Base-by-base conservation (phyloP, 2,113 vertebrate genomes). In the Myiozetetes cayanensis region DNA sequence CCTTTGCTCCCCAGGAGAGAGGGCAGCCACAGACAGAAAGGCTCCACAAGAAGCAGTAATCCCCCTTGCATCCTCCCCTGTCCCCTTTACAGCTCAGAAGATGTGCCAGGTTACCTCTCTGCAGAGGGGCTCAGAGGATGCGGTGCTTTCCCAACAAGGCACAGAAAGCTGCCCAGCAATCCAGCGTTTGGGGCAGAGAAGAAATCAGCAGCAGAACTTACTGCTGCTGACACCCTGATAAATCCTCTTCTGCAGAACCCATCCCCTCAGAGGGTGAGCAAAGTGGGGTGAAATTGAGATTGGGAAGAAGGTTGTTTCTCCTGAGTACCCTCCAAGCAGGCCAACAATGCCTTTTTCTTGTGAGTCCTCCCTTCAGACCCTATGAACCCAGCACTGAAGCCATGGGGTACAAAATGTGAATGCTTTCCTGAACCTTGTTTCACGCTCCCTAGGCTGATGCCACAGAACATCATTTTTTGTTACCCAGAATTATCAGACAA, bases 231-330 rank as follows among this genome's bases (percentile, higher is more conserved):
- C 7, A 24, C 6, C 25, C 2, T 0, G 1, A 33, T 13, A 58
- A 73, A 58, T 12, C 35, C 43, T 59, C 5, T 58, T 56, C 87
- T 87, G 52, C 39, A 33, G 43, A 17, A 30, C 5, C 4, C 5
- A 19, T 31, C 17, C 21, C 30, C 9, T 7, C 22, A 21, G 41
- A 53, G 21, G 4, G 43, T 9, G 44, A 55, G 53, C 10, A 30
- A 44, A 43, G 27, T 6, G 19, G 17, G 47, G 10, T 23, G 41
- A 46, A 31, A 28, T 4, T 39, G 46, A 2, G 0, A 7, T 4
- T 47, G 31, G 52, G 43, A 33, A 52, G 52, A n/a, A 49, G 21
- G 50, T 17, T 1, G 1, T 47, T 76, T 62, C 76, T 83, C 50
- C 59, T n/a, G 46, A 27, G 28, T 18, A 31, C 55, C 22, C 53